phyloP scores from a whole-genome alignment of 2,888 invertebrate genomes.

The Aspidiotus destructor region DNA sequence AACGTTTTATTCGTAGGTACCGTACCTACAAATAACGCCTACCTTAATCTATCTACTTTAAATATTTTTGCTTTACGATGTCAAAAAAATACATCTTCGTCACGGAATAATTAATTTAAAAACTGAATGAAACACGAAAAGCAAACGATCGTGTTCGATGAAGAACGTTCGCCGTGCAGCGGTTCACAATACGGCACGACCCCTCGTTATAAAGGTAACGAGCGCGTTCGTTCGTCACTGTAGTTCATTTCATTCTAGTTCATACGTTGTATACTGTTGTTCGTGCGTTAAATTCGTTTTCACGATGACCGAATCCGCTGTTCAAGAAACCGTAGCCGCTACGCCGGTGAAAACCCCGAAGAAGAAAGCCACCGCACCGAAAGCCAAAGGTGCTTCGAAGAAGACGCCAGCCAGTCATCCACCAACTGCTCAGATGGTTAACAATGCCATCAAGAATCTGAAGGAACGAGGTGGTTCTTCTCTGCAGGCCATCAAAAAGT shows the following conservation, averaged over 20 bases:
- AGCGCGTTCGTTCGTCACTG: not conserved
- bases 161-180: not conserved
- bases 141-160: not conserved
- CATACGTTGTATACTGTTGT: not conserved
- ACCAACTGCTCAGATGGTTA: constrained; percentile 50
- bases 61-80: not conserved
- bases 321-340: constrained; percentile 34
- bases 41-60: not conserved
- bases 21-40: too few species aligned
- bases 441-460: constrained; percentile 46
- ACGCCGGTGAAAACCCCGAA: constrained; percentile 37
- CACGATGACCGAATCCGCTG: constrained; percentile 29
- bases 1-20: too few species aligned
- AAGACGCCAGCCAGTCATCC: constrained; percentile 45
- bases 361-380: constrained; percentile 36
- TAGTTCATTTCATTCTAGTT: not conserved
- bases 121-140: constrained; percentile 19
- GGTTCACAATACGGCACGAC: constrained; percentile 17
- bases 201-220: not conserved
- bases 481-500: constrained; percentile 52
- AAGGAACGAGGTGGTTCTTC: constrained; percentile 54
- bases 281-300: not conserved
- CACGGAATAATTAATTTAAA: not conserved
- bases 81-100: not conserved
- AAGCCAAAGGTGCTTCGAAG: constrained; percentile 35